Percentiles rank a stretch among this genome's conserved stretches.
Conservation (phyloP, 2,797 vertebrate genomes). For the Cryptoblepharus egeriae region DNA sequence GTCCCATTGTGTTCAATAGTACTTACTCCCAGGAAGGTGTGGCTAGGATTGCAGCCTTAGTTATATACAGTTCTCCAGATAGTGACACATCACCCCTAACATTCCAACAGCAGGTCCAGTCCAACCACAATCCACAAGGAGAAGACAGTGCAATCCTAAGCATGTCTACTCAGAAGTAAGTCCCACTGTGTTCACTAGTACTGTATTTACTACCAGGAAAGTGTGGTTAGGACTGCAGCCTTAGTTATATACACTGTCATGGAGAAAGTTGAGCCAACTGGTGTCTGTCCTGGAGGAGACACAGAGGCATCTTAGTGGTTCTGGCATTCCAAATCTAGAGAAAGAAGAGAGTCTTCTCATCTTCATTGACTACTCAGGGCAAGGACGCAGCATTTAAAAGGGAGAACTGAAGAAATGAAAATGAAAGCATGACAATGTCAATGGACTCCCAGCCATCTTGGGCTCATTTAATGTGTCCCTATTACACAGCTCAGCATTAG, state of each 20-base stretch:
- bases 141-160: too few species aligned
- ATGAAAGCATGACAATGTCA: background rate
- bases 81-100: background rate
- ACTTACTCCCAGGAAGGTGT: too few species aligned
- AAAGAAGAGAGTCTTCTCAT: too few species aligned
- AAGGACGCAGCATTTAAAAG: background rate
- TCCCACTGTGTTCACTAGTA: too few species aligned
- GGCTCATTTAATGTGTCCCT: background rate
- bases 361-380: background rate
- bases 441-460: background rate
- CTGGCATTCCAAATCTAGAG: background rate
- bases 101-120: background rate
- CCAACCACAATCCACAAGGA: background rate
- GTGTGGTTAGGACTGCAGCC: too few species aligned
- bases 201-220: too few species aligned
- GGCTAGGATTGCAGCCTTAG: too few species aligned
- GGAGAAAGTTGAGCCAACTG: background rate
- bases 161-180: too few species aligned
- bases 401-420: too few species aligned
- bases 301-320: background rate
- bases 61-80: background rate
- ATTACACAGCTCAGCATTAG: background rate
- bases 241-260: background rate
- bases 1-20: too few species aligned
- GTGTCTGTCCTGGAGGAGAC: background rate